phyloP scores from a whole-genome alignment of 2,113 vertebrate species.

The Seriola dumerili region DNA sequence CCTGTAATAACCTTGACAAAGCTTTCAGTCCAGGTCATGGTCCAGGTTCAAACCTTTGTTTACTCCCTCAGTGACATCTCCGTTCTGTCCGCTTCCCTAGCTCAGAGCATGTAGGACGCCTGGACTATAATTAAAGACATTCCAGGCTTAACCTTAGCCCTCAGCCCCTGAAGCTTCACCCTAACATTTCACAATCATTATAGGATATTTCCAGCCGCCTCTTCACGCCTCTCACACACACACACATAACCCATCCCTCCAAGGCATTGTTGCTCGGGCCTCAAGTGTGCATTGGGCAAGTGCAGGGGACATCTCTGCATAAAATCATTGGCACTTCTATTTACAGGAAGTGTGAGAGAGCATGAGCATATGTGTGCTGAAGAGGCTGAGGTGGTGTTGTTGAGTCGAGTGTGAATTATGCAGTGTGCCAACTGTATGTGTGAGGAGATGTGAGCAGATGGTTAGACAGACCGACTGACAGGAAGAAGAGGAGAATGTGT shows the following conservation, averaged over 20 bases:
- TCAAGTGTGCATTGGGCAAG: constrained; percentile 38
- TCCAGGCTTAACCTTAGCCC: constrained; percentile 81
- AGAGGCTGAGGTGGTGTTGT: constrained; percentile 8
- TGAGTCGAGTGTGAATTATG: constrained; percentile 13
- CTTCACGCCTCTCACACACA: constrained; percentile 62
- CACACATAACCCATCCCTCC: constrained; percentile 21
- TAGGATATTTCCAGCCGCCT: constrained; percentile 70
- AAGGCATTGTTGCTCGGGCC: constrained; percentile 28
- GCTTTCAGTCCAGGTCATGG: constrained; percentile 36
- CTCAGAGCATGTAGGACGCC: constrained; percentile 46
- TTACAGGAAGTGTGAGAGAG: constrained; percentile 3
- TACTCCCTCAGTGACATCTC: constrained; percentile 54
- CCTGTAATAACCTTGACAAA: constrained; percentile 39
- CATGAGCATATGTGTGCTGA: not conserved
- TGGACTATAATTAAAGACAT: constrained; percentile 83
- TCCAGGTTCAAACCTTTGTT: constrained; percentile 54
- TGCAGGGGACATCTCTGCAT: constrained; percentile 6
- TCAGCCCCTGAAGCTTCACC: constrained; percentile 65
- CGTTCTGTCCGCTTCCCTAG: constrained; percentile 44
- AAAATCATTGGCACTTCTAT: not conserved
- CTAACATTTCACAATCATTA: constrained; percentile 73
- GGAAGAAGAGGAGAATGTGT: not conserved
- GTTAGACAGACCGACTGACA: not conserved
- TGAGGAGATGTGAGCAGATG: constrained; percentile 9
- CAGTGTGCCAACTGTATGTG: constrained; percentile 2